Evolutionary conservation across 2,113 vertebrate species (phyloP), one percentile per base, ranked within the genome.

Genomic region (Tachysurus vachellii): DNA sequence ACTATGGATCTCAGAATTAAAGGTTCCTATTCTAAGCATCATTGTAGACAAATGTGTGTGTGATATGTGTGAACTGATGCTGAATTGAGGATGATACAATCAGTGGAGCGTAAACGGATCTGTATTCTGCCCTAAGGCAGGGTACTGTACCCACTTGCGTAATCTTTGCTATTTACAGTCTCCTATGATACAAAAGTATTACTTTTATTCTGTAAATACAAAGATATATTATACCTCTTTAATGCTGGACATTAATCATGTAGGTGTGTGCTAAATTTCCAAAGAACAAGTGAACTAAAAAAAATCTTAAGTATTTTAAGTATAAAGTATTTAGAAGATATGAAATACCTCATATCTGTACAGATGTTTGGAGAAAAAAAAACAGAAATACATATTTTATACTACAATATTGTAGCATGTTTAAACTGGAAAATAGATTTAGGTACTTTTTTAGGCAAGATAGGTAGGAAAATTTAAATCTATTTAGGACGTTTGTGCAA

Each of bases 61-160:
- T 77, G 47, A 77, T 53, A 77, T 77, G 12, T 57, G 54, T 80
- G 54, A 36, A 59, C 54, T 80, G 77, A 80, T 57, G 54, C 28
- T 59, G 77, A 80, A 80, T 28, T 59, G 53, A 80, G 10, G 50
- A 54, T 36, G 9, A 80, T 19, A 19, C 16, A 59, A 80, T 80
- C 53, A 57, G 77, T 59, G 77, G 31, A 13, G 54, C 77, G 12
- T 80, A 54, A 80, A 59, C 19, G 42, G 28, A 59, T 80, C 31
- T 59, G 4, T 42, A 42, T 14, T 12, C 75, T 77, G 75, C 47
- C 75, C 12, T 17, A 53, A 77, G 75, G 75, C 75, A 77, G 23
- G 2, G 26, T 73, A 5, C 42, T 19, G 26, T 73, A 5, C 42
- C 42, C 26, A 56, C n/a, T 56, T 31, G 12, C 2, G n/a, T 21